Conservation (phyloP, 1,140 invertebrate species). For the Stegodyphus dumicola region DNA sequence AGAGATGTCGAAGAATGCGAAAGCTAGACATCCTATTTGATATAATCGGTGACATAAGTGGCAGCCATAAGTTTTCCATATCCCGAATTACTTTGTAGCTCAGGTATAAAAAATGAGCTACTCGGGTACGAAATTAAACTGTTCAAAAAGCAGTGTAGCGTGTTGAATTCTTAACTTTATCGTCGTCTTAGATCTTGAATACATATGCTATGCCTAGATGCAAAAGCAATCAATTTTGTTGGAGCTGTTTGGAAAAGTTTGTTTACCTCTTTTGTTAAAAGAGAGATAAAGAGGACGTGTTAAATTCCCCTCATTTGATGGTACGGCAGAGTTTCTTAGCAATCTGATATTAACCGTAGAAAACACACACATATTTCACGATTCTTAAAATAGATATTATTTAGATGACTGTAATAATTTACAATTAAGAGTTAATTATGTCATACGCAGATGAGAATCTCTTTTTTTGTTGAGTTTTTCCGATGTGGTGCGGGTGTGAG, state of each 20-base stretch:
- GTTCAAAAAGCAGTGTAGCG: constrained; percentile 30
- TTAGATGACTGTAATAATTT: too few species aligned
- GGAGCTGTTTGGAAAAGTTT: constrained; percentile 25
- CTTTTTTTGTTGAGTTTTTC: too few species aligned
- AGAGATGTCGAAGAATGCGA: constrained; percentile 8
- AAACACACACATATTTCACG: too few species aligned
- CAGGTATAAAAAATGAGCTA: not conserved
- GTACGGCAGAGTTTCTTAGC: too few species aligned
- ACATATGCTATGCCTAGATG: constrained; percentile 12
- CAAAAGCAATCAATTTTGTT: constrained; percentile 23
- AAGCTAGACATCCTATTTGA: constrained; percentile 46
- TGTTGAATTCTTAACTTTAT: constrained; percentile 34
- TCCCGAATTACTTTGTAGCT: constrained; percentile 32
- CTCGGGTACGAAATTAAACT: constrained; percentile 16
- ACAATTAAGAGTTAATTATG: too few species aligned
- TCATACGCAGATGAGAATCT: too few species aligned
- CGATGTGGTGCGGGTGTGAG: too few species aligned
- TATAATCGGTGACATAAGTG: constrained; percentile 41
- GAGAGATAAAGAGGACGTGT: too few species aligned
- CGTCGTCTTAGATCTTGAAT: constrained; percentile 18
- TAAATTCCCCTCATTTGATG: too few species aligned
- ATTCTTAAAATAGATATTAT: too few species aligned
- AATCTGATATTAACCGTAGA: too few species aligned
- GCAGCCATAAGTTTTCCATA: constrained; percentile 15
- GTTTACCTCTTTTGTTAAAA: constrained; percentile 16